A percentile compares a stretch with the other conserved stretches of the same genome.
phyloP scores from a whole-genome alignment of 1,140 invertebrate species.

The Trichomalopsis sarcophagae region DNA sequence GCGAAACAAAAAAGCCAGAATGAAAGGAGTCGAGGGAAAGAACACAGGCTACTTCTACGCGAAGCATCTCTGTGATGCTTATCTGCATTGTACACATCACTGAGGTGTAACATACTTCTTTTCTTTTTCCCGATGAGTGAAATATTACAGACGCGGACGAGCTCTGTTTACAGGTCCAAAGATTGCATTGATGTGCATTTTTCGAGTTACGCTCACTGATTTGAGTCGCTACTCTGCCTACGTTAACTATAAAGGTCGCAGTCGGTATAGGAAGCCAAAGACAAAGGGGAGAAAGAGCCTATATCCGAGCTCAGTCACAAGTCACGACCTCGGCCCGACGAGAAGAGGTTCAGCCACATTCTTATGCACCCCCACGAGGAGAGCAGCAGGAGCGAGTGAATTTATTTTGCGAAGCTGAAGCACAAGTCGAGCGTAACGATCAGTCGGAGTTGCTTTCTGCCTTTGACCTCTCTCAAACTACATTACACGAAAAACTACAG shows the following conservation, averaged over 20 bases:
- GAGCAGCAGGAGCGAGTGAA: background rate
- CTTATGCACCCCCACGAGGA: constrained; percentile 41
- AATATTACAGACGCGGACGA: background rate
- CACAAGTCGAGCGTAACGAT: background rate
- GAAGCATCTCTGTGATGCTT: background rate
- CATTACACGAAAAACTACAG: background rate
- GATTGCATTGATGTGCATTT: background rate
- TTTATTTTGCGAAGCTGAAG: background rate
- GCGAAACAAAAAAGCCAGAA: constrained; percentile 6
- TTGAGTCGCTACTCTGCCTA: no score
- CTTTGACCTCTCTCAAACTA: no score
- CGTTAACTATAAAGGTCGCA: background rate
- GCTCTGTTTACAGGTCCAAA: background rate
- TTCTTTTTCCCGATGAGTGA: no score
- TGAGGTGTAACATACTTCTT: no score
- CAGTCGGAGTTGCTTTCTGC: no score
- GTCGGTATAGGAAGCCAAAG: constrained; percentile 11
- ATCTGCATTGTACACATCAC: background rate
- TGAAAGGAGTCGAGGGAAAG: background rate
- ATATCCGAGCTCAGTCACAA: constrained; percentile 30
- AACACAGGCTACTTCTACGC: background rate
- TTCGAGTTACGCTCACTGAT: no score
- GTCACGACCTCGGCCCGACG: constrained; percentile 47
- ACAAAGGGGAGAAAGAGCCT: constrained; percentile 22
- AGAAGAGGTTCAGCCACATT: constrained; percentile 54